These are phyloP conservation scores for Octomys mimax DNA, from an alignment of 2,797 vertebrate species.

Conservation along the genomic window DNA sequence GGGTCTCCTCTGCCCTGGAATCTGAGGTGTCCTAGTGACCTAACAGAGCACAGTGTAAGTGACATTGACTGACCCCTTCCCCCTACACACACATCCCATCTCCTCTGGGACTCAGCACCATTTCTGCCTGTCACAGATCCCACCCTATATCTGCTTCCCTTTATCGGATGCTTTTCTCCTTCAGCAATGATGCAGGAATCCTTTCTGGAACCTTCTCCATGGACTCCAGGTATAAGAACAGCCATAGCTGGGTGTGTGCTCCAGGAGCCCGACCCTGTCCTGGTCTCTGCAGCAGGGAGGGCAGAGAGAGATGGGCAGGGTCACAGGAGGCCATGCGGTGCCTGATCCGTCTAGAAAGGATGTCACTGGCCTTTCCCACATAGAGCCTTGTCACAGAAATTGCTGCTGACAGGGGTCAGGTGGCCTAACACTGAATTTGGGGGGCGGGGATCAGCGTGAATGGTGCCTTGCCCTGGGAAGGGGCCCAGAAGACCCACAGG, in stretches of 20 bases:
- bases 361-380: conserved; percentile 81
- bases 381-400: conserved; percentile 80
- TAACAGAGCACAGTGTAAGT: neutral
- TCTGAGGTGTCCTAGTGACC: conserved; percentile 15
- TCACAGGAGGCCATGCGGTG: conserved; percentile 42
- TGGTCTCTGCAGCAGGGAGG: neutral
- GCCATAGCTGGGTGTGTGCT: neutral
- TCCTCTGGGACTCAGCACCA: neutral
- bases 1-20: neutral
- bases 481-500: conserved; percentile 64
- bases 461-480: conserved; percentile 62
- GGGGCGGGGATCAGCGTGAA: conserved; percentile 70
- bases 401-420: conserved; percentile 78
- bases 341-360: conserved; percentile 64
- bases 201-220: conserved; percentile 50
- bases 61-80: conserved; percentile 7
- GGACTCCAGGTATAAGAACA: neutral
- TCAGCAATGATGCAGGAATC: neutral
- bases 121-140: neutral
- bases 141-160: neutral
- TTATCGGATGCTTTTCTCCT: neutral
- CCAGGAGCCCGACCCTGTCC: neutral
- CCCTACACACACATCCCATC: neutral
- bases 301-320: neutral
- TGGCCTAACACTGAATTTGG: conserved; percentile 78